Evolutionary conservation across 2,888 invertebrate species (phyloP).

Genomic region (Diaprepes abbreviatus): DNA sequence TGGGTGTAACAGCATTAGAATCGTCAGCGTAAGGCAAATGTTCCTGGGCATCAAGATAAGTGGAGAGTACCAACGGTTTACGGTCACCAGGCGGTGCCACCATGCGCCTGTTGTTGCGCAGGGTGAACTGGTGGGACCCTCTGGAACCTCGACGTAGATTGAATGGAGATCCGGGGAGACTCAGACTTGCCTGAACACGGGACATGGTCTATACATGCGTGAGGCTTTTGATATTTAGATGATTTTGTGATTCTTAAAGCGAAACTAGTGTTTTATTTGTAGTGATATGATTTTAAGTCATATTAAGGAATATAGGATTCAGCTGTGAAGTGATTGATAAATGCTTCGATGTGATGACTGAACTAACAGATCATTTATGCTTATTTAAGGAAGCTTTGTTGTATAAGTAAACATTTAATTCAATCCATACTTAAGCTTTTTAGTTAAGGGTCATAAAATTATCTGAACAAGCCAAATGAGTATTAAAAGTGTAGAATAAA

Average conservation of each 20-base stretch:
- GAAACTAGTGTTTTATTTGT: conserved; percentile 2
- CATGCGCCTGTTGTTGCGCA: conserved; percentile 87
- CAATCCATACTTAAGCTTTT: too few species aligned
- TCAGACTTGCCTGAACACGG: conserved; percentile 89
- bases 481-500: too few species aligned
- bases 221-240: conserved; percentile 53
- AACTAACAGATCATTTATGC: too few species aligned
- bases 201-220: conserved; percentile 66
- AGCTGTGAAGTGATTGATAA: too few species aligned
- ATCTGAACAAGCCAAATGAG: too few species aligned
- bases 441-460: too few species aligned
- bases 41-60: conserved; percentile 94
- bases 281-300: not conserved
- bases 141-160: conserved; percentile 91
- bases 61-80: conserved; percentile 93
- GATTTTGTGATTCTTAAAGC: conserved; percentile 21
- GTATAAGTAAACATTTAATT: too few species aligned
- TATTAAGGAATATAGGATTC: not conserved
- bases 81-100: conserved; percentile 87
- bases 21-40: conserved; percentile 98
- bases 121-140: conserved; percentile 92
- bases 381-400: too few species aligned
- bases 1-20: conserved; percentile 96
- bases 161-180: conserved; percentile 97
- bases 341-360: too few species aligned